A percentile compares a stretch with the other conserved stretches of the same genome.
These are phyloP conservation scores for Phortica okadai DNA, from an alignment of 2,888 invertebrate species.

Conservation along the genomic window DNA sequence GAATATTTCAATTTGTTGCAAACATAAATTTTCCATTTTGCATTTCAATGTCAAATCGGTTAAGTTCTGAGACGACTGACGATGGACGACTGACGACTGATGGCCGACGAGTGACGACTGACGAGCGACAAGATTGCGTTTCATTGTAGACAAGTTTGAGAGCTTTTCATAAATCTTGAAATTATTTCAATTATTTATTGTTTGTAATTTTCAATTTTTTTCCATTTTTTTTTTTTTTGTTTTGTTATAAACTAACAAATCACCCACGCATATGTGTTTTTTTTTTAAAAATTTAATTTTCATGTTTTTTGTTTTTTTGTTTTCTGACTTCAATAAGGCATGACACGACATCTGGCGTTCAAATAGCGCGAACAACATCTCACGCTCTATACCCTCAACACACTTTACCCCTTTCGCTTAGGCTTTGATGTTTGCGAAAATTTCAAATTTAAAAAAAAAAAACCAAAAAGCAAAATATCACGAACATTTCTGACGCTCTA, in stretches of 20 bases:
- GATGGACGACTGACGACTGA: too few species aligned
- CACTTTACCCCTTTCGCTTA: background rate
- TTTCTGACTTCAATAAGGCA: background rate
- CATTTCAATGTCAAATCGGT: background rate
- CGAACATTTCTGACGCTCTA: background rate
- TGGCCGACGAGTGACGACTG: too few species aligned
- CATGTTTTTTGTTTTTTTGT: background rate
- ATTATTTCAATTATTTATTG: background rate
- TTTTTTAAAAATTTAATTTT: too few species aligned
- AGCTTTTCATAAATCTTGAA: background rate
- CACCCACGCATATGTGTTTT: too few species aligned
- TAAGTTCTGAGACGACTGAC: background rate
- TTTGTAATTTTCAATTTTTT: background rate
- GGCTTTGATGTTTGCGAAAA: background rate
- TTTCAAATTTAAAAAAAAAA: background rate
- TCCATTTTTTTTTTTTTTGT: background rate
- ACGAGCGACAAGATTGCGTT: background rate
- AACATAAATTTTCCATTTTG: slow-evolving; percentile 1
- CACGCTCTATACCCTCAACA: background rate
- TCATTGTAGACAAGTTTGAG: background rate
- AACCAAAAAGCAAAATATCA: background rate
- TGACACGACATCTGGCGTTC: background rate
- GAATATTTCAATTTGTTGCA: background rate
- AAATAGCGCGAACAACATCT: background rate
- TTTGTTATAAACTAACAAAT: background rate